Conservation (phyloP, 2,797 vertebrate genomes). For the Staurois parvus region DNA sequence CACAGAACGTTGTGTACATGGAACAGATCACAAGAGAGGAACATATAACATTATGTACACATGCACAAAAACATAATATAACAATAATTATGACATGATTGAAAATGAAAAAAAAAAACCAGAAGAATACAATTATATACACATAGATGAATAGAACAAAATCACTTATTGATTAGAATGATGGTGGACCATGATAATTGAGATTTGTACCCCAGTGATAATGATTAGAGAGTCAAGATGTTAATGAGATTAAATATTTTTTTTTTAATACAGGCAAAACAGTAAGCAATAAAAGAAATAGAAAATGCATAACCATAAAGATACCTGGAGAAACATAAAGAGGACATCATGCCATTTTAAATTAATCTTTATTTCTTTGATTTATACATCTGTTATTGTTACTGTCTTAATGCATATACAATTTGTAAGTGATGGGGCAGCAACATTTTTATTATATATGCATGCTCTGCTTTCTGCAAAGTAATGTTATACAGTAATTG, state of each 20-base stretch:
- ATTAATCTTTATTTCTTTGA: too few species aligned
- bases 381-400: too few species aligned
- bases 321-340: not conserved
- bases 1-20: conserved; percentile 21
- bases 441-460: too few species aligned
- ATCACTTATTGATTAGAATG: not conserved
- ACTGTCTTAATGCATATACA: too few species aligned
- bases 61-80: not conserved
- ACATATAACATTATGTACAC: not conserved
- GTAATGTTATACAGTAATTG: too few species aligned
- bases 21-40: not conserved
- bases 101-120: not conserved
- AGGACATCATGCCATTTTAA: not conserved
- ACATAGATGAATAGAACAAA: not conserved
- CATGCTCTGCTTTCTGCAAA: too few species aligned
- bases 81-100: not conserved
- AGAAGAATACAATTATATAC: not conserved
- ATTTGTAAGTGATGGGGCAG: too few species aligned
- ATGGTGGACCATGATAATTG: not conserved
- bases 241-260: not conserved
- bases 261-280: conserved; percentile 44
- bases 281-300: conserved; percentile 69
- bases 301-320: conserved; percentile 62
- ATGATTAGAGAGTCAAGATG: conserved; percentile 1
- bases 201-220: conserved; percentile 7